A percentile compares a stretch with the other conserved stretches of the same genome.
Evolutionary conservation across 2,113 vertebrate species (phyloP).

Genomic region (Gallinago media): DNA sequence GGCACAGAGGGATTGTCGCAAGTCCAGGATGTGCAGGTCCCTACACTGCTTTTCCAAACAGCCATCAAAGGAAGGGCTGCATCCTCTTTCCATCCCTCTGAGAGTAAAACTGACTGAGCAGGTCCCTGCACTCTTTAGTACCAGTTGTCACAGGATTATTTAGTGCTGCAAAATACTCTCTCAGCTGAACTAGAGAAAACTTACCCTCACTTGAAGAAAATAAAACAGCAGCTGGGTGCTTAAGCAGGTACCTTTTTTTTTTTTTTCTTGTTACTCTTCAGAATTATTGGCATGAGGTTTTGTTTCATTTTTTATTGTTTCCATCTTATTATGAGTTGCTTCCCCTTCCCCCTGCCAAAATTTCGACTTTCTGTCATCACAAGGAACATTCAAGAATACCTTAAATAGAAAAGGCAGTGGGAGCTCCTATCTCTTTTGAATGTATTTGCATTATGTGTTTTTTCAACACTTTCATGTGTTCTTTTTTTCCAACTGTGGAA

Average conservation of each 20-base stretch:
- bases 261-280: not conserved
- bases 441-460: not conserved
- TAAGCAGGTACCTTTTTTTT: not conserved
- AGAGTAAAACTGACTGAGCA: not conserved
- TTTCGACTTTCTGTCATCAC: not conserved
- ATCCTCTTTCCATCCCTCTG: not conserved
- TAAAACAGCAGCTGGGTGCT: not conserved
- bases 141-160: not conserved
- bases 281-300: not conserved
- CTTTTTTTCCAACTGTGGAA: not conserved
- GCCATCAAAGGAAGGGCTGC: not conserved
- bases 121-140: not conserved
- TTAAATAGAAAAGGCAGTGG: not conserved
- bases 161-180: not conserved
- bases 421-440: not conserved
- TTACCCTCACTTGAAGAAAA: not conserved
- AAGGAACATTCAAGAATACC: not conserved
- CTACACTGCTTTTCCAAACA: not conserved
- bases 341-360: fast-evolving
- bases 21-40: not conserved
- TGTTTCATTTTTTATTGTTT: not conserved
- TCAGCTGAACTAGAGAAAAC: not conserved
- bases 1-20: not conserved
- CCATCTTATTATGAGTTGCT: not conserved
- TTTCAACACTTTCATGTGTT: not conserved